Conservation (phyloP, 64 coral and sea anemone species). For the Actinia tenebrosa region DNA sequence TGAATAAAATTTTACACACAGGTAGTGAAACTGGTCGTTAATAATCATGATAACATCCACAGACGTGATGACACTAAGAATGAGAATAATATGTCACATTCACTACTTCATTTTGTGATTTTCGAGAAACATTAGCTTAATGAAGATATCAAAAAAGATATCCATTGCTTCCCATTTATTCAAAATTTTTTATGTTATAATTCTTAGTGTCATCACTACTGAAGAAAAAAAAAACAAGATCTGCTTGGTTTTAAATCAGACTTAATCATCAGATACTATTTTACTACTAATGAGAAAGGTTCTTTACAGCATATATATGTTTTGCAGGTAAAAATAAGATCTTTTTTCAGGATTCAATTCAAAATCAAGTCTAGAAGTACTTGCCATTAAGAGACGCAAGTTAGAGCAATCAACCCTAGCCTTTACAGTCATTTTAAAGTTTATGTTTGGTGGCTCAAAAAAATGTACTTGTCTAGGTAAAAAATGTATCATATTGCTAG, state of each 20-base stretch:
- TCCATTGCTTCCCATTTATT: too few species aligned
- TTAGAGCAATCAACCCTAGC: neutral
- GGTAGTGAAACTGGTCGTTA: neutral
- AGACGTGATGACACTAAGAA: neutral
- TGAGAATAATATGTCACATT: neutral
- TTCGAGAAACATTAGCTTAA: too few species aligned
- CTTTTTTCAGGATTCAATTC: neutral
- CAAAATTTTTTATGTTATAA: neutral
- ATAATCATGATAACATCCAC: neutral
- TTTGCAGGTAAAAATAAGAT: neutral
- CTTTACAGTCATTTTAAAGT: neutral
- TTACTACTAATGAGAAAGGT: neutral
- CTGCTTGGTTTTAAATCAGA: neutral
- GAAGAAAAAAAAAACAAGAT: neutral
- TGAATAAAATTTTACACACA: conserved; percentile 17
- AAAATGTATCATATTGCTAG: neutral
- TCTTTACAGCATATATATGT: neutral
- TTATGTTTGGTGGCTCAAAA: neutral
- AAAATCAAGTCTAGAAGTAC: neutral
- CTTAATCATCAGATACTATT: neutral
- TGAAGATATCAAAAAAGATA: too few species aligned
- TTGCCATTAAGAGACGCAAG: neutral
- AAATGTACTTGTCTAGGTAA: neutral
- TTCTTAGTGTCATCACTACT: neutral
- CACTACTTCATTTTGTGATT: neutral